A percentile compares a stretch with the other conserved stretches of the same genome.
These are phyloP conservation scores for Channa striata DNA, from an alignment of 2,797 vertebrate genomes.

Conservation along the genomic window DNA sequence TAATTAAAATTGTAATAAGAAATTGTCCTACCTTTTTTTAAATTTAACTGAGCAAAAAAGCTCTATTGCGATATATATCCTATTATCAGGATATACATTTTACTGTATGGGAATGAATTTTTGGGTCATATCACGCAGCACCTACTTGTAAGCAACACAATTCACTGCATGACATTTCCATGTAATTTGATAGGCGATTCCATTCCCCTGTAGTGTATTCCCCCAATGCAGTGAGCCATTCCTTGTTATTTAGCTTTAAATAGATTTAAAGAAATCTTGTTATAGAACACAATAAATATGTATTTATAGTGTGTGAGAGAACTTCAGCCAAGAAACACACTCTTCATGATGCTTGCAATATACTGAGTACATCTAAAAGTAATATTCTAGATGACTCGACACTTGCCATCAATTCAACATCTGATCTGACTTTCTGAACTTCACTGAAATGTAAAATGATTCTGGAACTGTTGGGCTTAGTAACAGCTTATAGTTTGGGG, in stretches of 20 bases:
- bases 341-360: background rate
- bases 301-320: no score
- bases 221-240: background rate
- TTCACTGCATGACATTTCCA: no score
- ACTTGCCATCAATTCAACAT: constrained; percentile 10
- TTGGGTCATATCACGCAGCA: no score
- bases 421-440: constrained; percentile 13
- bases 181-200: no score
- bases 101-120: no score
- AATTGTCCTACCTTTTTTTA: no score
- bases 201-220: background rate
- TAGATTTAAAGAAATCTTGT: background rate
- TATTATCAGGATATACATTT: no score
- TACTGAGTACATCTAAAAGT: background rate
- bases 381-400: background rate
- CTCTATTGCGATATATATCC: no score
- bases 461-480: constrained; percentile 15
- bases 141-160: no score
- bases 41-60: no score
- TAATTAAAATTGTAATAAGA: no score
- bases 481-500: constrained; percentile 23
- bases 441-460: constrained; percentile 13
- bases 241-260: background rate
- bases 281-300: background rate
- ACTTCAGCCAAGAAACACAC: background rate